Conservation (phyloP, 2,888 invertebrate species). For the Agrilus mali region DNA sequence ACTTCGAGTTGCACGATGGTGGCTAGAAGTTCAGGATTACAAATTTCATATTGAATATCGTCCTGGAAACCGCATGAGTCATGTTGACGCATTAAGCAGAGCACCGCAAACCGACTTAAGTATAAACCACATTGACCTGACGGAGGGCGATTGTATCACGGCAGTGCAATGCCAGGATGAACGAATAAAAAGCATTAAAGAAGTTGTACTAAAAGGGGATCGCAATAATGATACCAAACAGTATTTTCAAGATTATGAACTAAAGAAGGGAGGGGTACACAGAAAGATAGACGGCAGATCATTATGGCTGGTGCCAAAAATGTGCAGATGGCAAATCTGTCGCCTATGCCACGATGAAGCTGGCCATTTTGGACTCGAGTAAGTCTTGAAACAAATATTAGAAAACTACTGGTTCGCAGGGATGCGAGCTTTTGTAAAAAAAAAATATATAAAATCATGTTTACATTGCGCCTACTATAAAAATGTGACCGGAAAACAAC, state of each 20-base stretch:
- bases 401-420: slow-evolving; percentile 15
- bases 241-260: slow-evolving; percentile 12
- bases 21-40: slow-evolving; percentile 13
- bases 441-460: slow-evolving; percentile 21
- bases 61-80: slow-evolving; percentile 6
- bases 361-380: slow-evolving; percentile 13
- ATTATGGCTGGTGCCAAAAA: slow-evolving; percentile 7
- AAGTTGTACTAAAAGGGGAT: slow-evolving; percentile 5
- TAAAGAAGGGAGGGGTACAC: neutral
- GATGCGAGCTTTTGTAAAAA: slow-evolving; percentile 17
- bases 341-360: slow-evolving; percentile 14
- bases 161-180: slow-evolving; percentile 3
- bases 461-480: slow-evolving; percentile 20
- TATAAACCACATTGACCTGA: slow-evolving; percentile 2
- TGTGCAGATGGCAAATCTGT: slow-evolving; percentile 10
- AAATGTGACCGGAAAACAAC: slow-evolving; percentile 10
- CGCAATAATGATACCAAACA: slow-evolving; percentile 9
- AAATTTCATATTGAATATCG: slow-evolving; percentile 10
- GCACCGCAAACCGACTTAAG: neutral
- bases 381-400: slow-evolving; percentile 9
- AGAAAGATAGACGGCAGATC: neutral
- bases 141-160: slow-evolving; percentile 4
- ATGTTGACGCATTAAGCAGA: slow-evolving; percentile 10
- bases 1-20: slow-evolving; percentile 14
- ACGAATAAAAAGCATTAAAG: neutral